Evolutionary conservation across 2,113 vertebrate genomes (phyloP), one percentile per base, ranked within the genome.

Genomic region (Nansenia antarctica): DNA sequence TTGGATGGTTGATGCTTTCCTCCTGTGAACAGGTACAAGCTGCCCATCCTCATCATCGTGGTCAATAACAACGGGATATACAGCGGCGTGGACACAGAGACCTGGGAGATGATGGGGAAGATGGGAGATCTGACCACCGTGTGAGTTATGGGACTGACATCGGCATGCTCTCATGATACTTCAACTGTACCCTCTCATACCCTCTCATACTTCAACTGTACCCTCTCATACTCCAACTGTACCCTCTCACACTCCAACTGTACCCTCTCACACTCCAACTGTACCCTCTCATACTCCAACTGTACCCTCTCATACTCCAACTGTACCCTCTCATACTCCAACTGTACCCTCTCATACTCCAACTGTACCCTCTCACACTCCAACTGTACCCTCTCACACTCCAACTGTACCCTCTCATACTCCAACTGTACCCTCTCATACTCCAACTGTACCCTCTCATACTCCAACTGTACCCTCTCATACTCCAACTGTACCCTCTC

Each of bases 31-130:
- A 99, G 98, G 80, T 95, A 99, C 81, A 95, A 92, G 1, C 90
- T 99, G 57, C 95, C 96, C 30, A 86, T 99, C 42, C 68, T 99
- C 55, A 87, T 99, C 81, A 94, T 99, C 0, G 55, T 99, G 24
- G 91, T 99, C 27, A 99, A 99, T 82, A 99, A 99, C 83, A 99
- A 98, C 63, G 98, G 98, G 3, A 99, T 99, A 86, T 99, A 99
- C 82, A 93, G 92, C 66, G 98, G 98, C 66, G 72, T 98, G 34
- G 92, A 96, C 90, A 27, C 75, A 69, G 86, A 93, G 47, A 83
- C 91, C 3, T 99, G 98, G 98, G 92, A 91, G 65, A 87, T 92
- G 80, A 87, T 95, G 86, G 63, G 88, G 62, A 90, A 94, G 73
- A 85, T 89, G 87, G 94, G 93, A 78, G 94, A 97, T 73, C 87